Evolutionary conservation across 2,797 vertebrate genomes (phyloP), one percentile per base, ranked within the genome.

Genomic region (Rousettus madagascariensis): DNA sequence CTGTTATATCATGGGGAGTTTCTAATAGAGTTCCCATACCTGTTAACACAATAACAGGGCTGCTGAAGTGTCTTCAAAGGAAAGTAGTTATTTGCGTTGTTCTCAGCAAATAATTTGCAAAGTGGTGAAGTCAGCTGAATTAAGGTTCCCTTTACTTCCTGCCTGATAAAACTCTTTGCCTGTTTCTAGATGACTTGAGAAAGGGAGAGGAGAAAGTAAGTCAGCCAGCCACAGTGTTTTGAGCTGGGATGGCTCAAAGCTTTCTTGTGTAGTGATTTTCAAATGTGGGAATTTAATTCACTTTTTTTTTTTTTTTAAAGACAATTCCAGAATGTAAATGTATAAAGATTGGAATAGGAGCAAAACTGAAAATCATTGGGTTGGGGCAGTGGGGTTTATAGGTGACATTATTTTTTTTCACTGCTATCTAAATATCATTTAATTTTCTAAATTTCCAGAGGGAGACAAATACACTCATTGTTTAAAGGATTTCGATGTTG

Each of bases 111-210:
- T 92, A 46, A 22, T 12, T 46, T 95, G 83, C 89, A 69, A 28
- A 78, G 57, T 92, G 41, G 22, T 13, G 89, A 86, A 96, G 80
- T 97, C 97, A 74, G 94, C 91, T 85, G 59, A 79, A 87, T 94
- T 82, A 86, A 86, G 79, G 74, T 71, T 94, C 51, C 69, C 68
- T 97, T 20, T 46, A 0, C 89, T 95, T 97, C 92, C 95, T 98
- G 84, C 71, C 33, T 63, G 55, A 0, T 97, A 51, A 90, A 96
- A 61, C 72, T 66, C 71, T 82, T 22, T 72, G 51, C 93, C 79
- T 66, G 4, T 59, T 86, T 75, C 74, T 41, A 79, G 75, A 51
- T 36, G 83, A 15, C 72, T 94, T 95, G 71, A 83, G 92, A 83
- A 86, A 43, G 24, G 24, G 80, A 79, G 43, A 17, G 75, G 53